Conservation (phyloP, 2,113 vertebrate species). For the Peromyscus leucopus region DNA sequence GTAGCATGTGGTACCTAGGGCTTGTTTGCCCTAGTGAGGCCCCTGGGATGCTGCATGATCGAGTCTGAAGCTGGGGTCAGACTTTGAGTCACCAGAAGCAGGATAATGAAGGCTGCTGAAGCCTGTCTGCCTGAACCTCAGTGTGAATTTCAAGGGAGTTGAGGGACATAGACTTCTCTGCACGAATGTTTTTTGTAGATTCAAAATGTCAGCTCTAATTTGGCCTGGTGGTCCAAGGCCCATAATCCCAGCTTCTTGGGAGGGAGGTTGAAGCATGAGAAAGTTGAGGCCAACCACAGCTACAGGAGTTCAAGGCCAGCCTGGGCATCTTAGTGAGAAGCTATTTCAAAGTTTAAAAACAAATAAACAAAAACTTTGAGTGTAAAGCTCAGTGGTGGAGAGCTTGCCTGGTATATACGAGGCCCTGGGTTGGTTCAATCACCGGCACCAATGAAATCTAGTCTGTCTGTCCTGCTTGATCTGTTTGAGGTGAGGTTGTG, state of each 20-base stretch:
- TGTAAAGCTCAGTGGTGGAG: not conserved
- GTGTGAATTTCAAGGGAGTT: not conserved
- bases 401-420: not conserved
- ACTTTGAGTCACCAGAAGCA: not conserved
- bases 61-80: not conserved
- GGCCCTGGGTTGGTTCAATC: not conserved
- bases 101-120: not conserved
- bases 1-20: too few relatives aligned
- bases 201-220: not conserved
- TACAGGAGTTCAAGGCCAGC: not conserved
- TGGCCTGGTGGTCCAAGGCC: not conserved
- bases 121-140: not conserved
- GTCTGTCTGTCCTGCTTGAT: not conserved
- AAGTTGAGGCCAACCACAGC: not conserved
- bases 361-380: not conserved
- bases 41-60: not conserved
- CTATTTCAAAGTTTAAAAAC: not conserved
- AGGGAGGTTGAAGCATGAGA: not conserved
- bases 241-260: not conserved
- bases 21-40: not conserved
- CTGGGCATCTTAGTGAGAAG: not conserved
- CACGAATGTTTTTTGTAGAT: conserved; percentile 2
- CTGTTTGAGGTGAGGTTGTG: not conserved
- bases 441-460: not conserved
- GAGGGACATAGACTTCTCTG: not conserved